phyloP scores from a whole-genome alignment of 2,113 vertebrate genomes.

The Orthonyx spaldingii region DNA sequence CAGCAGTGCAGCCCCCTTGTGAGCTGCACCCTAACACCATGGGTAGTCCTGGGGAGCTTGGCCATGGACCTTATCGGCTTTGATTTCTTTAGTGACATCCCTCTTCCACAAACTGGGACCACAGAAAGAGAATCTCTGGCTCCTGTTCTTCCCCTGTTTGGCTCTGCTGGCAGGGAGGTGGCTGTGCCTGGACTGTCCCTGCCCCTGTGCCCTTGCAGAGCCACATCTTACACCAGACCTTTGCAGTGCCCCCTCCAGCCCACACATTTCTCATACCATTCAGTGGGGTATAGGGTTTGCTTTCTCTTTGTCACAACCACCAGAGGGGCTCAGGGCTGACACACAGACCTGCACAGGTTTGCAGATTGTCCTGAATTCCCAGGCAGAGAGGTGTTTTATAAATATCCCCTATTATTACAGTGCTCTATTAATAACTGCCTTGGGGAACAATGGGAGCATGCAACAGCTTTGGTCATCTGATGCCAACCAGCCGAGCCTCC shows the following conservation, averaged over 20 bases:
- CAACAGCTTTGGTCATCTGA: constrained; percentile 37
- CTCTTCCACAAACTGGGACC: neutral
- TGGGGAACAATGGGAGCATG: constrained; percentile 54
- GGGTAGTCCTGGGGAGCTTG: neutral
- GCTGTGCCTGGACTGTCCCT: neutral
- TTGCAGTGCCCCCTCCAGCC: neutral
- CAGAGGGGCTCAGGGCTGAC: neutral
- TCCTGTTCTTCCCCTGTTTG: neutral
- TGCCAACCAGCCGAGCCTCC: neutral
- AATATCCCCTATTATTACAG: constrained; percentile 37
- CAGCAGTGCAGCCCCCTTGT: neutral
- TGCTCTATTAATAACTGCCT: constrained; percentile 53
- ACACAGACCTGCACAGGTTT: constrained; percentile 5
- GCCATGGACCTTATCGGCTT: accelerated
- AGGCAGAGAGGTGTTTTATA: constrained; percentile 32
- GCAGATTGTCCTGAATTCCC: constrained; percentile 4
- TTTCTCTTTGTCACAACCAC: neutral
- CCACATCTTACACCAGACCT: neutral
- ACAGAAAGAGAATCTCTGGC: neutral
- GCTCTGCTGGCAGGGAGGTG: neutral
- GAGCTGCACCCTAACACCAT: neutral
- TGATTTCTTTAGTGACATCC: neutral
- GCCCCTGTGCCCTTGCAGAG: neutral
- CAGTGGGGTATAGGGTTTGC: neutral
- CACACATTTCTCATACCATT: neutral